Base-by-base conservation (phyloP, 2,888 invertebrate genomes). In the Euzophera pinguis region DNA sequence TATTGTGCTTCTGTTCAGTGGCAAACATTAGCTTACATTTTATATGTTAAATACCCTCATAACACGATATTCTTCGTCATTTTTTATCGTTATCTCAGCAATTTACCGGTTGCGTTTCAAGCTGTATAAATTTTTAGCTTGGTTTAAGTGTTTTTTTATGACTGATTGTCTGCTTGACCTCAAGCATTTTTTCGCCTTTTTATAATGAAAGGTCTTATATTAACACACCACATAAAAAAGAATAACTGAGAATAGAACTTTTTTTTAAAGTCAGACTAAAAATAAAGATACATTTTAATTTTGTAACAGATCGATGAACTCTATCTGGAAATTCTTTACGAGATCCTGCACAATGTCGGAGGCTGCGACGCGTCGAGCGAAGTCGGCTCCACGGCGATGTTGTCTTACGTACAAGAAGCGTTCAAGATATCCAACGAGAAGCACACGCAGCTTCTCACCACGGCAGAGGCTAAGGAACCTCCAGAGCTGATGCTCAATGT, bases 401-500 rank as follows among this genome's bases (percentile, higher is more conserved):
- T 96, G 70, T 92, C 93, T 38, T 96, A 96, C 75, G 92, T 95
- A 0, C 95, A 96, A 81, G 95, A 96, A 75, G 96, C 96, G 8
- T 90, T 90, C 73, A 94, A 94, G 81, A 93, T 97, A 66, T 92
- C 94, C 50, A 94, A 94, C 68, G 93, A 94, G 22, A 94, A 93
- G 59, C 97, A 97, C 75, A 91, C 92, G 47, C 91, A 93, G 69
- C 91, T 96, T 22, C 81, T 95, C 56, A 93, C 94, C 47, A 91
- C 92, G 57, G 96, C 95, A 0, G 92, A 92, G 71, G 92, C 93
- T 10, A 96, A 96, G 78, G 95, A 96, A 90, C 94, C 96, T 1
- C 97, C 97, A 0, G 95, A 96, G 68, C 90, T 97, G 65, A 92
- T 95, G 81, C 84, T 97, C 41, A 96, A 97, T 75, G 94, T 97